phyloP scores from a whole-genome alignment of 2,113 vertebrate genomes.

The Cyanoderma ruficeps region DNA sequence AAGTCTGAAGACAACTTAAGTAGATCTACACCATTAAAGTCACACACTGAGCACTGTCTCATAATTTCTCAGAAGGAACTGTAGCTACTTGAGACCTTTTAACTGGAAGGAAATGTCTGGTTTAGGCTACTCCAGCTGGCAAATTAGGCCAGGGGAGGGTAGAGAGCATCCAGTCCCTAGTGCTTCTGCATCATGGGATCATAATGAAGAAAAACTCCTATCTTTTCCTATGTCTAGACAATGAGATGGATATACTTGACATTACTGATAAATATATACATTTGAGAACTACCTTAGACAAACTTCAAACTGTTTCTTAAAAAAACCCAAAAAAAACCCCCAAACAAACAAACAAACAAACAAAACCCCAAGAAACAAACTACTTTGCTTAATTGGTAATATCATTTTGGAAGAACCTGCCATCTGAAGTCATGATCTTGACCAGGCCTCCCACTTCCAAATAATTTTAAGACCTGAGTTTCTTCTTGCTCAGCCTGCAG shows the following conservation, averaged over 20 bases:
- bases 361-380: too few relatives aligned
- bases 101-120: neutral
- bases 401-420: neutral
- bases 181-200: neutral
- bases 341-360: too few relatives aligned
- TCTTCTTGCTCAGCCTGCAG: neutral
- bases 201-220: accelerated
- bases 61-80: neutral
- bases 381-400: neutral
- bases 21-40: neutral
- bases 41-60: neutral
- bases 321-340: neutral
- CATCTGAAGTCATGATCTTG: neutral
- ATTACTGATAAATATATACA: neutral
- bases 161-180: neutral
- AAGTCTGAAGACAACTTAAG: neutral
- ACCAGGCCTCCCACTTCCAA: neutral
- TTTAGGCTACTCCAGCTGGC: neutral
- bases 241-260: neutral
- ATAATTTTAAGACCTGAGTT: neutral
- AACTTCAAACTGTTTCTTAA: neutral
- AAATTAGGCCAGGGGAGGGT: neutral
- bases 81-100: neutral
- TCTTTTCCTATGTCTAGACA: neutral
- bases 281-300: neutral